phyloP scores from a whole-genome alignment of 2,797 vertebrate genomes.

The Diplodus sargus region DNA sequence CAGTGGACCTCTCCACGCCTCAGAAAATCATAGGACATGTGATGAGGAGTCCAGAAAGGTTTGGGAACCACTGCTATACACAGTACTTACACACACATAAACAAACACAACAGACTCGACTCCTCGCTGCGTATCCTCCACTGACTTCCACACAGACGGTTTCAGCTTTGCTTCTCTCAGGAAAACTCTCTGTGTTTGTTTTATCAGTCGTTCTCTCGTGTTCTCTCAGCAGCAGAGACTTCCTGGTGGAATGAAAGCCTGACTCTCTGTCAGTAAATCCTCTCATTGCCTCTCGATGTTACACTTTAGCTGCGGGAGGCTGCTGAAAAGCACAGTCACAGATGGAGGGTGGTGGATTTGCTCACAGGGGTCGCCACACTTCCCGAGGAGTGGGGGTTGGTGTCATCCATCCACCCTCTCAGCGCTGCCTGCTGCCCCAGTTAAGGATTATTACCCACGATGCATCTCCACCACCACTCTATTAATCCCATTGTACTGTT shows the following conservation, averaged over 20 bases:
- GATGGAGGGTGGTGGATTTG: constrained; percentile 61
- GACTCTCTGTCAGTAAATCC: constrained; percentile 46
- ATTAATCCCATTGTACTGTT: constrained; percentile 62
- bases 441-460: constrained; percentile 72
- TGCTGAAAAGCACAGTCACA: constrained; percentile 67
- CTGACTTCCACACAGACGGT: constrained; percentile 22
- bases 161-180: constrained; percentile 65
- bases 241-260: constrained; percentile 43
- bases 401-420: constrained; percentile 37
- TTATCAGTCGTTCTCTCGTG: constrained; percentile 9
- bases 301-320: constrained; percentile 24
- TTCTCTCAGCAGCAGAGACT: constrained; percentile 23
- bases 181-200: constrained; percentile 56
- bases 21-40: no score
- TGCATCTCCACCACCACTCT: constrained; percentile 57
- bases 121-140: background rate
- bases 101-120: background rate
- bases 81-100: background rate
- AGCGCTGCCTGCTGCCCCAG: constrained; percentile 26
- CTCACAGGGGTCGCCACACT: constrained; percentile 20
- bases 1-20: background rate
- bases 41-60: background rate
- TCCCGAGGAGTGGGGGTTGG: background rate
- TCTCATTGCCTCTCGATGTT: constrained; percentile 14
- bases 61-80: background rate